Evolutionary conservation across 1,140 invertebrate species (phyloP).

Genomic region (Heliothis virescens): DNA sequence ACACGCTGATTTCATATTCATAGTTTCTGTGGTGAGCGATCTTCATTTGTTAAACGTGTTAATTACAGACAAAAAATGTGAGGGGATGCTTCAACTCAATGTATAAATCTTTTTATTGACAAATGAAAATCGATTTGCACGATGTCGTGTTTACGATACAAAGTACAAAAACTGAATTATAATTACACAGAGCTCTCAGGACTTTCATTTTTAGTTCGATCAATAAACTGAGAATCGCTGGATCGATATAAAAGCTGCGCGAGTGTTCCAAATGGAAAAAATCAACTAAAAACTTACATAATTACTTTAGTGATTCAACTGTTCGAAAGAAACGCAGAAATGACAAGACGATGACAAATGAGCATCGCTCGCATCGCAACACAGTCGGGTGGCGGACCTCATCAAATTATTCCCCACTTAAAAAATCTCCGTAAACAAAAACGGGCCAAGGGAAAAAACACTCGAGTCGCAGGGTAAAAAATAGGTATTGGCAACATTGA

Average conservation of each 20-base stretch:
- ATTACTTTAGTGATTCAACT: slow-evolving; percentile 84
- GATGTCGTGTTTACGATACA: slow-evolving; percentile 31
- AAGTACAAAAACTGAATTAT: slow-evolving; percentile 29
- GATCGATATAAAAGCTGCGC: slow-evolving; percentile 53
- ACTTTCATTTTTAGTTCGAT: slow-evolving; percentile 53
- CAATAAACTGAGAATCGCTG: slow-evolving; percentile 53
- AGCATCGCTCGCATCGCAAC: slow-evolving; percentile 78
- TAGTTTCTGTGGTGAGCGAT: slow-evolving; percentile 72
- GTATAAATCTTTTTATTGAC: slow-evolving; percentile 25
- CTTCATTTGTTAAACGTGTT: slow-evolving; percentile 62
- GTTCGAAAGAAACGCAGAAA: slow-evolving; percentile 84
- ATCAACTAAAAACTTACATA: slow-evolving; percentile 80
- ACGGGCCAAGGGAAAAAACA: slow-evolving; percentile 81
- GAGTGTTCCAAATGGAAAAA: slow-evolving; percentile 43
- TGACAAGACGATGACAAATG: slow-evolving; percentile 86
- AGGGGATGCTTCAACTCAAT: slow-evolving; percentile 10
- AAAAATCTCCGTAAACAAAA: slow-evolving; percentile 86
- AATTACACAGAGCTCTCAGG: slow-evolving; percentile 30
- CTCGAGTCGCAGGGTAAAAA: slow-evolving; percentile 80
- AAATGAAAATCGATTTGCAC: slow-evolving; percentile 26
- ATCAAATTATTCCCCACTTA: slow-evolving; percentile 86
- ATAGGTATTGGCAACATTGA: slow-evolving; percentile 86
- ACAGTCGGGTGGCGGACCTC: slow-evolving; percentile 85
- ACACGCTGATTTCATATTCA: slow-evolving; percentile 82
- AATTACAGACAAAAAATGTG: slow-evolving; percentile 37